Evolutionary conservation across 2,113 vertebrate species (phyloP).

Genomic region (Epinephelus moara): DNA sequence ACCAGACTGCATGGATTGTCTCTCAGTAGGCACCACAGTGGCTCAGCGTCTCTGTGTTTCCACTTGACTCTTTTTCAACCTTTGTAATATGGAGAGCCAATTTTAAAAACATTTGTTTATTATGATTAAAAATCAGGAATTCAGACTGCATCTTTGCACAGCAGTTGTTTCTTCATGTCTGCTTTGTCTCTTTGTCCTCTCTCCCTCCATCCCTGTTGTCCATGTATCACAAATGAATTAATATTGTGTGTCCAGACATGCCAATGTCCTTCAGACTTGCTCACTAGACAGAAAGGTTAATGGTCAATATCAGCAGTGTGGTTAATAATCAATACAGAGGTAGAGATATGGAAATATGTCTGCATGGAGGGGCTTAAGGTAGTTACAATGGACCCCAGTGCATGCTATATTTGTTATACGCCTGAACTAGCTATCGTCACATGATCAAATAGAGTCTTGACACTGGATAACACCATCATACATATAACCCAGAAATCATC

Average conservation of each 20-base stretch:
- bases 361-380: too few species aligned
- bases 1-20: conserved; percentile 29
- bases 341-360: background rate
- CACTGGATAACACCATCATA: too few species aligned
- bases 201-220: background rate
- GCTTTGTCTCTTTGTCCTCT: background rate
- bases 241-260: conserved; percentile 30
- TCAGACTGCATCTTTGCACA: background rate
- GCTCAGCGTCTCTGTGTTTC: background rate
- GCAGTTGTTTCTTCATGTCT: background rate
- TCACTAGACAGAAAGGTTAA: conserved; percentile 37
- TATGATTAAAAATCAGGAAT: background rate
- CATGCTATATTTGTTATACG: too few species aligned
- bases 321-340: conserved; percentile 43
- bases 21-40: background rate
- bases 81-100: background rate
- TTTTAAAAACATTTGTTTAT: background rate
- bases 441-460: too few species aligned
- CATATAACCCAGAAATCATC: too few species aligned
- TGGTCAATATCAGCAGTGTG: conserved; percentile 24
- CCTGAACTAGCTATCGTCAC: too few species aligned
- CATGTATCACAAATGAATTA: background rate
- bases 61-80: background rate
- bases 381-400: too few species aligned
- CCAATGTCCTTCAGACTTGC: conserved; percentile 23